Percentiles rank a stretch among this genome's conserved stretches.
Conservation (phyloP, 2,113 vertebrate genomes). For the Erpornis zantholeuca region DNA sequence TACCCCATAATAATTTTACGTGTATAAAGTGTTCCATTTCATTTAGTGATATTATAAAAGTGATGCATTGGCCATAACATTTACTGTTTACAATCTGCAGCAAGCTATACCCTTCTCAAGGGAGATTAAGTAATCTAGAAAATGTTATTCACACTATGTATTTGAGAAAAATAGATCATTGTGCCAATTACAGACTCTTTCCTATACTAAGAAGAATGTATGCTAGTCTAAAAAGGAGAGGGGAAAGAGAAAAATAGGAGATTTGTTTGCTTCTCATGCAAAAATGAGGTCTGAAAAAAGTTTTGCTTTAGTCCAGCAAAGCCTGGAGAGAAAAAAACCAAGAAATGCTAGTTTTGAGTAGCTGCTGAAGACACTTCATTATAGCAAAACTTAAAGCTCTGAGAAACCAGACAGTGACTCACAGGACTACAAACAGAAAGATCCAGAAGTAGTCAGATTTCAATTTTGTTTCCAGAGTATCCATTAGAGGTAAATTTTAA, state of each 20-base stretch:
- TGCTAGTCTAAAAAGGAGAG: not conserved
- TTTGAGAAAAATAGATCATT: not conserved
- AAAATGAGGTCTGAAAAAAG: not conserved
- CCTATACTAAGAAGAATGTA: not conserved
- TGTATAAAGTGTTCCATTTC: constrained; percentile 32
- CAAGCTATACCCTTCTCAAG: constrained; percentile 36
- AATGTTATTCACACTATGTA: not conserved
- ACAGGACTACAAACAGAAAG: not conserved
- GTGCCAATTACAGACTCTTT: constrained; percentile 5
- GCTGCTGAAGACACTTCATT: constrained; percentile 52
- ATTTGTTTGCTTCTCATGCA: not conserved
- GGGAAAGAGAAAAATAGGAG: not conserved
- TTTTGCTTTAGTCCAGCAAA: not conserved
- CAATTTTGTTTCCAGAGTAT: constrained; percentile 7
- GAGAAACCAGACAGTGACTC: not conserved
- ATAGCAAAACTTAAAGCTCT: constrained; percentile 1
- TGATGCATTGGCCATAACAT: constrained; percentile 39
- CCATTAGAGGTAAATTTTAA: not conserved
- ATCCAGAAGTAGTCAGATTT: not conserved
- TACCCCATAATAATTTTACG: constrained; percentile 30
- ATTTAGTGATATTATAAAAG: constrained; percentile 55
- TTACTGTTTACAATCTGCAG: constrained; percentile 57
- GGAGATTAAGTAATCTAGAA: constrained; percentile 48
- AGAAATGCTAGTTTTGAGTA: constrained; percentile 17
- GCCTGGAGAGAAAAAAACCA: not conserved